A percentile compares a stretch with the other conserved stretches of the same genome.
Evolutionary conservation across 2,797 vertebrate genomes (phyloP).

Genomic region (Pseudocheirus occidentalis): DNA sequence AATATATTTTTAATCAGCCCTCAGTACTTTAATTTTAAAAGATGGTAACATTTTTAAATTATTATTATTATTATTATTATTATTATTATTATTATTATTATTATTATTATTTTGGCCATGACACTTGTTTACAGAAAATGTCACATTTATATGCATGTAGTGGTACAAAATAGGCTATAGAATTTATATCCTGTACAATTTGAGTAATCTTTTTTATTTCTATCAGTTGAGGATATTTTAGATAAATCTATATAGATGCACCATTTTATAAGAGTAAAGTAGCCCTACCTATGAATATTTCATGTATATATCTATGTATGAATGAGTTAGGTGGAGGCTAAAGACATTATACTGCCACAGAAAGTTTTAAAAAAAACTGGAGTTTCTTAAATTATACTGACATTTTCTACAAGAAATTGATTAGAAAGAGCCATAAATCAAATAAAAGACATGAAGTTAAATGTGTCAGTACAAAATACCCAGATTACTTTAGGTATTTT

Average conservation of each 20-base stretch:
- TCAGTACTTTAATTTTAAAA: conserved; percentile 62
- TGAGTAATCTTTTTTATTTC: conserved; percentile 49
- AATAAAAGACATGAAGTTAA: conserved; percentile 13
- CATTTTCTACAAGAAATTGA: conserved; percentile 59
- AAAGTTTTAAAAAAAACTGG: conserved; percentile 57
- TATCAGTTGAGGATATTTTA: conserved; percentile 60
- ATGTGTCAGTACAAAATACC: conserved; percentile 44
- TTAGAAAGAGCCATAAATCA: conserved; percentile 54
- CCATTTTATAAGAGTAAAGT: conserved; percentile 51
- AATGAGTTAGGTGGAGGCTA: background rate
- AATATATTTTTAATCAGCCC: conserved; percentile 73
- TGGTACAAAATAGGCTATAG: conserved; percentile 45
- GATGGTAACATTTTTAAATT: background rate
- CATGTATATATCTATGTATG: background rate
- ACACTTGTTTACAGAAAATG: conserved; percentile 35
- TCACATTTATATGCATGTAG: conserved; percentile 7
- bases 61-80: conserved; percentile 70
- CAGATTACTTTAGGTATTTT: conserved; percentile 42
- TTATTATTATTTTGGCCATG: conserved; percentile 58
- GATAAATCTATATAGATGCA: conserved; percentile 54
- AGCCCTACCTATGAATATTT: conserved; percentile 54
- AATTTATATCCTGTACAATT: conserved; percentile 35
- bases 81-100: conserved; percentile 63
- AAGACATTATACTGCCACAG: background rate
- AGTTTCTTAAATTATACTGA: conserved; percentile 44